Evolutionary conservation across 2,888 invertebrate species (phyloP).

Genomic region (Drosophila bunnanda): DNA sequence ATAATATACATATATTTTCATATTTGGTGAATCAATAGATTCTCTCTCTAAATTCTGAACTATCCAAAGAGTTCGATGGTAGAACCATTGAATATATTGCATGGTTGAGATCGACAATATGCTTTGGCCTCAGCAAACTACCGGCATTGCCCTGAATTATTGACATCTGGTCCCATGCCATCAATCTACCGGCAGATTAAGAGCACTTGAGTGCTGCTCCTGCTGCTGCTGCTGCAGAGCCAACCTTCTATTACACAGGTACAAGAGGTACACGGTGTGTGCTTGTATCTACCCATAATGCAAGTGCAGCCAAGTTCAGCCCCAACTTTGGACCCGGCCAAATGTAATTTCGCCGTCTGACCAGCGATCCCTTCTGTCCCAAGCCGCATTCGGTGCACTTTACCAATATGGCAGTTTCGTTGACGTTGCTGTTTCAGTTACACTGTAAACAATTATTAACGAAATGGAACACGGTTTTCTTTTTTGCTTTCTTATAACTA

Average conservation of each 20-base stretch:
- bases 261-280: constrained; percentile 20
- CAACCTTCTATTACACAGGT: constrained; percentile 60
- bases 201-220: constrained; percentile 47
- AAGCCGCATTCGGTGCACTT: constrained; percentile 60
- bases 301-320: constrained; percentile 31
- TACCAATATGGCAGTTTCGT: constrained; percentile 56
- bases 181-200: constrained; percentile 69
- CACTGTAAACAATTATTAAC: background rate
- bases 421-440: constrained; percentile 18
- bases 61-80: background rate
- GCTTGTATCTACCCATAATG: constrained; percentile 20
- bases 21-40: background rate
- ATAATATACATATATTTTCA: too few species aligned
- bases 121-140: constrained; percentile 39
- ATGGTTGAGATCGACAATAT: background rate
- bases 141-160: constrained; percentile 70
- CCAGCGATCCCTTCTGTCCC: constrained; percentile 66
- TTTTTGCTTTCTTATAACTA: too few species aligned
- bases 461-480: too few species aligned
- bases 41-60: background rate
- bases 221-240: constrained; percentile 31
- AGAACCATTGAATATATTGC: background rate
- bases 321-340: constrained; percentile 35
- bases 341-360: constrained; percentile 73
- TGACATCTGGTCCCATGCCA: constrained; percentile 71